A percentile compares a stretch with the other conserved stretches of the same genome.
These are phyloP conservation scores for Agrochola lychnidis DNA, from an alignment of 2,888 invertebrate species.

Conservation along the genomic window DNA sequence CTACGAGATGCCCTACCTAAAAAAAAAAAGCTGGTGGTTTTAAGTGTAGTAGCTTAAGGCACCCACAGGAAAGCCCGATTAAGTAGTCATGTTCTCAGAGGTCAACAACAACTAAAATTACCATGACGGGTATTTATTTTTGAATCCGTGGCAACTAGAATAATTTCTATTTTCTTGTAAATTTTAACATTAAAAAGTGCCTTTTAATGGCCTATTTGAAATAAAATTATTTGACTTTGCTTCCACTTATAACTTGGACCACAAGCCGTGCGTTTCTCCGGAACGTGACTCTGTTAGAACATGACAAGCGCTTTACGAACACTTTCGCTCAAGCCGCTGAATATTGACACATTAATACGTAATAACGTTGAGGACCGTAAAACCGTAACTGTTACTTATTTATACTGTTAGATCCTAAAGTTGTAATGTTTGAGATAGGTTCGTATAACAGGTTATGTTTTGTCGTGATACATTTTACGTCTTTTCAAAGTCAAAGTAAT, in stretches of 20 bases:
- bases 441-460: neutral
- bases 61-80: too few species aligned
- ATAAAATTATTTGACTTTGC: neutral
- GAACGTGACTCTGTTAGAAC: conserved; percentile 65
- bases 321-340: conserved; percentile 75
- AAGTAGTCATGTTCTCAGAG: too few species aligned
- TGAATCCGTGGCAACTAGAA: too few species aligned
- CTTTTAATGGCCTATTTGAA: neutral
- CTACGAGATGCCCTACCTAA: too few species aligned
- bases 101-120: too few species aligned
- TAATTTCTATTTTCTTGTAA: too few species aligned
- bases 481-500: neutral
- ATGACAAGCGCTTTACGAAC: conserved; percentile 77
- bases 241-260: conserved; percentile 51
- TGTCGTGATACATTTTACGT: neutral
- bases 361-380: conserved; percentile 26
- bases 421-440: neutral
- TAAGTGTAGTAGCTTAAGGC: too few species aligned
- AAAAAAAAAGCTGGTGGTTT: too few species aligned
- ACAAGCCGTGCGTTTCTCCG: conserved; percentile 68
- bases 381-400: conserved; percentile 31
- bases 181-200: neutral
- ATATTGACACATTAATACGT: conserved; percentile 59
- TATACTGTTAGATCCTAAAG: conserved; percentile 1
- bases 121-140: too few species aligned